Evolutionary conservation across 1,140 invertebrate species (phyloP).

Genomic region (Scaptomyza graminum): DNA sequence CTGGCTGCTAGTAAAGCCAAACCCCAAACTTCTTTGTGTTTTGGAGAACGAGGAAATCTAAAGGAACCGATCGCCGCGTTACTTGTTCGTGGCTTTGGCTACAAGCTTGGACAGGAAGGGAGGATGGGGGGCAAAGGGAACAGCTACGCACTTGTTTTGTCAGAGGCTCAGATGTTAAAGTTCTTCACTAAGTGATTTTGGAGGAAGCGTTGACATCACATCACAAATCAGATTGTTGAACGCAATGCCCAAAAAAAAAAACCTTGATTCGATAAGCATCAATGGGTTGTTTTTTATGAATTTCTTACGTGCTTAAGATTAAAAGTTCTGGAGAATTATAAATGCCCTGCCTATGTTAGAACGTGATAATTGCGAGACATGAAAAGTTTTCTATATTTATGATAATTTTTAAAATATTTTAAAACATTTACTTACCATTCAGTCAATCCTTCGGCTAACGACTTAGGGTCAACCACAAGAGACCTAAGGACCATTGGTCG

Average conservation of each 20-base stretch:
- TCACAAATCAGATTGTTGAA: conserved; percentile 21
- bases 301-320: too few species aligned
- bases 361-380: too few species aligned
- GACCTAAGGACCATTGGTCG: too few species aligned
- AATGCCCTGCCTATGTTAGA: too few species aligned
- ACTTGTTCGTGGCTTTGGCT: conserved; percentile 9
- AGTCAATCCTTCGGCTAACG: too few species aligned
- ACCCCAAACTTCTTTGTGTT: conserved; percentile 34
- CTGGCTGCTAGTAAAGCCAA: conserved; percentile 42
- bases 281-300: conserved; percentile 10
- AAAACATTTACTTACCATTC: too few species aligned
- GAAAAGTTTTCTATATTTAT: too few species aligned
- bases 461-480: too few species aligned
- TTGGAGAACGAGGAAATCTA: conserved; percentile 40
- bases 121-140: neutral
- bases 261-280: conserved; percentile 26
- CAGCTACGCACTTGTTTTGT: conserved; percentile 10
- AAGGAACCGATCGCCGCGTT: conserved; percentile 71
- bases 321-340: too few species aligned
- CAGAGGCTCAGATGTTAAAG: conserved; percentile 47
- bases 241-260: neutral
- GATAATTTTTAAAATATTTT: too few species aligned
- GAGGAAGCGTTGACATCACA: conserved; percentile 32
- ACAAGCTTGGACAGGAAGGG: conserved; percentile 1
- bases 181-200: conserved; percentile 28